Conservation (phyloP, 2,797 vertebrate species). For the Sebastes iracundus region DNA sequence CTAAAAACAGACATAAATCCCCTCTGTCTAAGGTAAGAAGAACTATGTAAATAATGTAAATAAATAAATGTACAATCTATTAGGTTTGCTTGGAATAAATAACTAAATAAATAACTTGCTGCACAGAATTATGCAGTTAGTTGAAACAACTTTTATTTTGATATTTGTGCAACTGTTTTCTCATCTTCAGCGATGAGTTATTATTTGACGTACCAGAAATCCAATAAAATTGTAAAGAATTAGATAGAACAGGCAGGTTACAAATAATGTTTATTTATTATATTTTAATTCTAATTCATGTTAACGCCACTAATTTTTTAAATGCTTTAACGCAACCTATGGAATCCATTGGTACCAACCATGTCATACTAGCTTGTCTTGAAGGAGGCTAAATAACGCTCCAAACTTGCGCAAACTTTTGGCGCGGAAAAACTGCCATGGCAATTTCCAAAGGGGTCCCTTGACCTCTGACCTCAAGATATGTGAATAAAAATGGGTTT, state of each 20-base stretch:
- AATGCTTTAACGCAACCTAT: too few relatives aligned
- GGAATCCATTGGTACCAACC: too few relatives aligned
- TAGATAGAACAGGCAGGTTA: not conserved
- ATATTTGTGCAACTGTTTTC: not conserved
- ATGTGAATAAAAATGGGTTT: rapidly evolving
- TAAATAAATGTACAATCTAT: not conserved
- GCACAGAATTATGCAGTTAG: not conserved
- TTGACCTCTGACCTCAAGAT: too few relatives aligned
- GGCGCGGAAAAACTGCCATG: rapidly evolving
- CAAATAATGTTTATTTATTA: not conserved
- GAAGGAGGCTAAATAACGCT: too few relatives aligned
- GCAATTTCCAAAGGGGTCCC: rapidly evolving
- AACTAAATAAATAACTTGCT: not conserved
- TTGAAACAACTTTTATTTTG: not conserved
- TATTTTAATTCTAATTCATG: rapidly evolving
- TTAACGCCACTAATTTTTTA: rapidly evolving
- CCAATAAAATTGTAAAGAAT: not conserved
- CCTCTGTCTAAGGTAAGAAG: not conserved
- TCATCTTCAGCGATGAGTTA: not conserved
- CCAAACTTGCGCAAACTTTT: too few relatives aligned
- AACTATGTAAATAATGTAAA: not conserved
- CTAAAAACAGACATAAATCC: not conserved
- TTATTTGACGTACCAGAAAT: not conserved
- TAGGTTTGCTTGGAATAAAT: not conserved
- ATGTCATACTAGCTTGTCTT: too few relatives aligned